Evolutionary conservation across 1,140 invertebrate genomes (phyloP), one percentile per base, ranked within the genome.

Genomic region (Oreohelix idahoensis): DNA sequence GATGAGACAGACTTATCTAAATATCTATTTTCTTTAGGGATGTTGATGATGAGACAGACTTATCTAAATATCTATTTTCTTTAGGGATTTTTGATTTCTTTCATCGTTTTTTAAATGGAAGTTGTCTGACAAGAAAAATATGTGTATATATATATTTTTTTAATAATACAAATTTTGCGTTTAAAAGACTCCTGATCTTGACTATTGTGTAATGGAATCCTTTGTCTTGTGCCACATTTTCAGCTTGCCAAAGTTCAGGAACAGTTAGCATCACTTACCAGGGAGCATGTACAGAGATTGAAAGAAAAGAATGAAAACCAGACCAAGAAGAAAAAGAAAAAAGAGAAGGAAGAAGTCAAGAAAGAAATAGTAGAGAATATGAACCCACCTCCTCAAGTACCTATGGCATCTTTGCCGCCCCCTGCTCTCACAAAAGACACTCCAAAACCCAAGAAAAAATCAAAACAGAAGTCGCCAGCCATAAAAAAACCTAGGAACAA

Each of bases 241-340:
- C 89, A 93, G 90, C 83, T 93, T 38, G 86, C 89, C 84, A 87
- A 86, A 81, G 85, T 92, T 78, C 91, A 92, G 83, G 91, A 92
- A 76, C 90, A 92, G 85, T 87, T 93, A 74, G 88, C 88, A 45
- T 89, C 90, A 76, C 86, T 92, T 29, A 92, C 91, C 82, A 89
- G 90, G 80, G 90, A 92, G 88, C 91, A 92, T 87, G 85, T 90
- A 84, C 88, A 88, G 76, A 89, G 89, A 84, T 86, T 88, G 85
- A 90, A 95, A 88, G 89, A 96, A 94, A 90, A 96, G 96, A 91
- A 97, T 95, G 92, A 90, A 87, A 85, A 86, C 81, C 91, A 91
- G 86, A 92, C 92, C 86, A 92, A 90, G 84, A 91, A 91, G 82
- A 90, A 90, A 80, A 91, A 89, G 84, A 88, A 89, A 83, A 87